Evolutionary conservation across 2,888 invertebrate species (phyloP), one percentile per base, ranked within the genome.

Genomic region (Acrocyrtus sp.): DNA sequence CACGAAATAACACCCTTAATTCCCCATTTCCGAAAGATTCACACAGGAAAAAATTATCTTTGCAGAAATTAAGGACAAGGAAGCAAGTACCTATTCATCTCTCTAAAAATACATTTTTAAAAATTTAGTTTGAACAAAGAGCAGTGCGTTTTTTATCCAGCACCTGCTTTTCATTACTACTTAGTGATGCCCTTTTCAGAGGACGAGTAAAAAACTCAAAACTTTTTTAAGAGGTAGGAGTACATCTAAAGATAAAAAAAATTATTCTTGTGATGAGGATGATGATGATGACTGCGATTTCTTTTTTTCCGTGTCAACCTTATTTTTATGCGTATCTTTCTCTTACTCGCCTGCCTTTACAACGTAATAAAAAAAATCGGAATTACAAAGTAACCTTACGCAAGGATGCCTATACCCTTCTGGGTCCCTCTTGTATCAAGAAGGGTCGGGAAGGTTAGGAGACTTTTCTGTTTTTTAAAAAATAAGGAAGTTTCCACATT

Each of bases 401-500:
- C 29, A 53, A 53, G 53, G 41, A 27, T 29, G n/a, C 43, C 26
- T 15, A 24, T 24, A 6, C 61, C 51, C 61, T 50, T 50, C 50
- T 50, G 17, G 24, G 4, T 41, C 43, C 22, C 51, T 29, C 41
- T 29, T 53, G 26, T 41, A 21, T 39, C 21, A 45, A 29, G 17
- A 21, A 50, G 50, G 39, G 50, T 50, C 50, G 4, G 19, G 54
- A 22, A 21, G 0, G 39, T 21, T 54, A 69, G 62, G 62, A 26
- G 27, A 63, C 57, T 50, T 51, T 69, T 69, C 56, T 61, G 3
- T 39, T 10, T 41, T 58, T 48, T n/a, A 51, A 70, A 57, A 70
- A 63, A 63, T 63, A 56, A 56, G 62, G 63, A 70, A 63, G 62
- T 63, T 69, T 62, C 50, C 41, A 57, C 45, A 62, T 63, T 61